phyloP scores from a whole-genome alignment of 2,888 invertebrate genomes.

The Dioctria rufipes region DNA sequence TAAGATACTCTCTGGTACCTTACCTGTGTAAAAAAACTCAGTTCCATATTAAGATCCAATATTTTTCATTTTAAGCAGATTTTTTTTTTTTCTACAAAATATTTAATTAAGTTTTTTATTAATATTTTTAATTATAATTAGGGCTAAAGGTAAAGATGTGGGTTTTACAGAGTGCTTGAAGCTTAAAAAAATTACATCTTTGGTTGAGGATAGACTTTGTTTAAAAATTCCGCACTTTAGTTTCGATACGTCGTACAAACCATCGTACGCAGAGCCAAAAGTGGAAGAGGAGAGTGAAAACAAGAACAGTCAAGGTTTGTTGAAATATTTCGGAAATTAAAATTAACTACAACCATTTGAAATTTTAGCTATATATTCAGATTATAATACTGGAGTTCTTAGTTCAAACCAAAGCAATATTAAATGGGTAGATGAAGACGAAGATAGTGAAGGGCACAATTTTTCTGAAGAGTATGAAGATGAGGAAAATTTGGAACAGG shows the following conservation, averaged over 20 bases:
- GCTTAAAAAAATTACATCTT: slow-evolving; percentile 62
- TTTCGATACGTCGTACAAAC: slow-evolving; percentile 60
- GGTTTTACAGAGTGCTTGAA: slow-evolving; percentile 64
- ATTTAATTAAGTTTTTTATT: too few relatives aligned
- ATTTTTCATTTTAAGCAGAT: too few relatives aligned
- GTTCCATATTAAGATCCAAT: too few relatives aligned
- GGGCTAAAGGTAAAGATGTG: slow-evolving; percentile 45
- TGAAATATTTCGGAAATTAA: not conserved
- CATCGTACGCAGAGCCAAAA: not conserved
- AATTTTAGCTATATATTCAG: slow-evolving; percentile 15
- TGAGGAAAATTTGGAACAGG: slow-evolving; percentile 57
- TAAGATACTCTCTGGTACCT: too few relatives aligned
- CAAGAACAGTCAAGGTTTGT: not conserved
- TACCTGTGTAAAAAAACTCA: too few relatives aligned
- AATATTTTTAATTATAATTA: not conserved
- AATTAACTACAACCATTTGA: not conserved
- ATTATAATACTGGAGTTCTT: slow-evolving; percentile 35
- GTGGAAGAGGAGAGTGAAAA: not conserved
- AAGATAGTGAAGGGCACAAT: not conserved
- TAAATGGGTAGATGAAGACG: slow-evolving; percentile 62
- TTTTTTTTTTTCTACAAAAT: too few relatives aligned
- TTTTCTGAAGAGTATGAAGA: slow-evolving; percentile 43
- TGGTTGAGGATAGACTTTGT: slow-evolving; percentile 64
- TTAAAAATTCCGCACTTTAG: slow-evolving; percentile 63
- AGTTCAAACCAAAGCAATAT: slow-evolving; percentile 53